Evolutionary conservation across 2,888 invertebrate species (phyloP).

Genomic region (Drepanosiphum platanoidis): DNA sequence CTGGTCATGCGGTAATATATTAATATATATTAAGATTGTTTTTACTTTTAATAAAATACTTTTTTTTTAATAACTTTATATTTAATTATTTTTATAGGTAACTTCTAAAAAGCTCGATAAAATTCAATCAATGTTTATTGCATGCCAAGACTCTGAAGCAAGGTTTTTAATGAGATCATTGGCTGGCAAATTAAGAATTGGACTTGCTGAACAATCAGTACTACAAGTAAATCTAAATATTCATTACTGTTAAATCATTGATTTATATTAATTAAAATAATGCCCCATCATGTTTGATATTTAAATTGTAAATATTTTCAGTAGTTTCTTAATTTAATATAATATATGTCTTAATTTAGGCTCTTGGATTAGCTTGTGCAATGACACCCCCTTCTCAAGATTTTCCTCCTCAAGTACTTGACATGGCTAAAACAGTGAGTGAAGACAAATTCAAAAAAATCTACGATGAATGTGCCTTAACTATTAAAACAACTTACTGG

Average conservation of each 20-base stretch:
- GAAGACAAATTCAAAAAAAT: slow-evolving; percentile 78
- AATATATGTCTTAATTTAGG: slow-evolving; percentile 69
- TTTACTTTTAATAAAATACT: slow-evolving; percentile 31
- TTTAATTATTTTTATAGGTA: slow-evolving; percentile 70
- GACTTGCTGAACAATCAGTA: slow-evolving; percentile 95
- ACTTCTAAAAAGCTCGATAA: slow-evolving; percentile 88
- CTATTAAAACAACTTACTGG: slow-evolving; percentile 94
- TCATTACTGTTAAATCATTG: background rate
- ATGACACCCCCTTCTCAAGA: slow-evolving; percentile 79
- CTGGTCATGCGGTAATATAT: slow-evolving; percentile 76
- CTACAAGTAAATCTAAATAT: slow-evolving; percentile 69
- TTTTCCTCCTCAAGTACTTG: slow-evolving; percentile 73
- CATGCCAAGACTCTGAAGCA: slow-evolving; percentile 88
- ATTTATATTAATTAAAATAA: background rate
- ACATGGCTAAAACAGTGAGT: slow-evolving; percentile 74
- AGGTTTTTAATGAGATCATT: slow-evolving; percentile 89
- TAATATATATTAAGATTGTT: background rate
- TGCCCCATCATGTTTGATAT: background rate
- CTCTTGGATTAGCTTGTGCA: slow-evolving; percentile 87
- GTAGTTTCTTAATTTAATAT: background rate
- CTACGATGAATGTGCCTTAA: slow-evolving; percentile 78
- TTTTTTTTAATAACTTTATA: slow-evolving; percentile 58
- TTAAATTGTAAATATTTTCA: background rate
- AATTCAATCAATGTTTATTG: slow-evolving; percentile 91
- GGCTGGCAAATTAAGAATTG: slow-evolving; percentile 93